Percentiles rank a stretch among this genome's conserved stretches.
Conservation (phyloP, 2,797 vertebrate genomes). For the Fistularia commersonii region DNA sequence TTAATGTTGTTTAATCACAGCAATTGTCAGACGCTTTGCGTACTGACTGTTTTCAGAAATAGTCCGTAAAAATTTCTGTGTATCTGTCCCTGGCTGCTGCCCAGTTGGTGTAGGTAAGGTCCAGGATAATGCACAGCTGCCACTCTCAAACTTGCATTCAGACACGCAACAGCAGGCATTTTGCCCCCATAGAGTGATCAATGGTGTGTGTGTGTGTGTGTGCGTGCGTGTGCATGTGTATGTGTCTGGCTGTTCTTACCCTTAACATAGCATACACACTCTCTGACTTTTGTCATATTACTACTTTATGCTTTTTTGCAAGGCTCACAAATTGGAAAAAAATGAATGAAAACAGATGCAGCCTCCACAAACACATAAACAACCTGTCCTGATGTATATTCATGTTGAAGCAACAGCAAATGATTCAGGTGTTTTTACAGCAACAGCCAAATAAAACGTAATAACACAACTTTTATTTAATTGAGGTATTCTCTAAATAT, state of each 20-base stretch:
- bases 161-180: conserved; percentile 70
- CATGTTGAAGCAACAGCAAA: no score
- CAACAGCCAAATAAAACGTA: no score
- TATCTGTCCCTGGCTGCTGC: conserved; percentile 54
- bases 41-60: conserved; percentile 48
- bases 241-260: conserved; percentile 39
- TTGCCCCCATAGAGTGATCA: conserved; percentile 69
- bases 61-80: conserved; percentile 62
- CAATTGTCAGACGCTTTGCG: conserved; percentile 49
- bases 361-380: no score
- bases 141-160: conserved; percentile 72
- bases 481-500: no score
- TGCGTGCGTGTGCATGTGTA: not conserved
- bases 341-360: no score
- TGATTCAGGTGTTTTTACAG: no score
- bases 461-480: no score
- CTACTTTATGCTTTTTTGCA: no score
- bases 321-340: no score
- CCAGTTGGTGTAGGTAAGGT: conserved; percentile 71
- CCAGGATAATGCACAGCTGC: conserved; percentile 59
- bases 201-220: conserved; percentile 25
- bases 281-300: no score
- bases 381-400: no score
- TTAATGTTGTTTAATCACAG: conserved; percentile 59
- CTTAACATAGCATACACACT: conserved; percentile 66